Evolutionary conservation across 2,797 vertebrate species (phyloP), one percentile per base, ranked within the genome.

Genomic region (Eupleurogrammus muticus): DNA sequence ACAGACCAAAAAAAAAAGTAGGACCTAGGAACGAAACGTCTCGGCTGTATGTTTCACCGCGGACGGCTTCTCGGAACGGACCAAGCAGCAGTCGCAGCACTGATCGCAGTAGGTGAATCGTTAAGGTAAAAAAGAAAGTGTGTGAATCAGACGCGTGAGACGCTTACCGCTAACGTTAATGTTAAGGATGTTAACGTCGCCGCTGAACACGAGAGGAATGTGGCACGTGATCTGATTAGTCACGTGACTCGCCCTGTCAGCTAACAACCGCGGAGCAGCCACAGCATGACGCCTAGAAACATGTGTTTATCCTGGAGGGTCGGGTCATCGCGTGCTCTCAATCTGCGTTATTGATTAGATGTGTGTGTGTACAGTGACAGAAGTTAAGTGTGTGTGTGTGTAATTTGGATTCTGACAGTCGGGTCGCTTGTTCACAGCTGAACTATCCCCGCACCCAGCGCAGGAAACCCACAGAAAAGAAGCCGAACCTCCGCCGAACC

Each of bases 41-140:
- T 53, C 1, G 0, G 0, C 1, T 0, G 1, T n/a, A 4, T 70
- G 64, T 88, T 84, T 69, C 68, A 2, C 7, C 23, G 35, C 79
- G 88, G 11, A 52, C 77, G 13, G 0, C 47, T 73, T 75, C 77
- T 0, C 1, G 0, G 5, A 60, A 21, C 72, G 89, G 70, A 90
- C 84, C 6, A 0, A 3, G 1, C 17, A 24, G 10, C 17, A 44
- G 46, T 47, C 5, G 14, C 9, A 4, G 40, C n/a, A 12, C 34
- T 16, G 17, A 69, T 52, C 62, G 20, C 17, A 40, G 12, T 34
- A 3, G 28, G 28, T 28, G 3, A n/a, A 28, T 28, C 38, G 13
- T 59, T 47, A 28, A 0, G 85, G 82, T 85, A 79, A 81, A 54
- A 20, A 4, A 79, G 80, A 54, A 20, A 4, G 9, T n/a, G 0